phyloP scores from a whole-genome alignment of 1,140 invertebrate genomes.

The Hylaeus volcanicus region DNA sequence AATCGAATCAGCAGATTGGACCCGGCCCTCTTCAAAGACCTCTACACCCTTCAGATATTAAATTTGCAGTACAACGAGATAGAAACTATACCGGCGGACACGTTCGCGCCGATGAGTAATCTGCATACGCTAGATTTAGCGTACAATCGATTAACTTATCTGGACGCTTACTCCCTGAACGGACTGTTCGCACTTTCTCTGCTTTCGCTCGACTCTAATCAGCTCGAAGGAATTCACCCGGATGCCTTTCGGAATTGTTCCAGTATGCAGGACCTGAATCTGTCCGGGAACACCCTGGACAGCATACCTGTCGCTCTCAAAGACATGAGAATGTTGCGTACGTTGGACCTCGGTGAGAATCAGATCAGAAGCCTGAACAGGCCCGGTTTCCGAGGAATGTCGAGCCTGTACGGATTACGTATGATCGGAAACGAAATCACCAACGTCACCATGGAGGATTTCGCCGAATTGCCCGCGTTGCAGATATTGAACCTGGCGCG shows the following conservation, averaged over 20 bases:
- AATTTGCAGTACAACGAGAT: slow-evolving; percentile 90
- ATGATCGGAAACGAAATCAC: slow-evolving; percentile 91
- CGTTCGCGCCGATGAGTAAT: slow-evolving; percentile 90
- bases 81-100: slow-evolving; percentile 87
- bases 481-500: slow-evolving; percentile 91
- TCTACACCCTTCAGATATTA: slow-evolving; percentile 91
- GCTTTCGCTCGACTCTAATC: slow-evolving; percentile 89
- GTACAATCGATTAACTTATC: slow-evolving; percentile 87
- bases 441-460: slow-evolving; percentile 87
- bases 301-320: slow-evolving; percentile 87
- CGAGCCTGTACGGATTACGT: slow-evolving; percentile 87
- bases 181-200: slow-evolving; percentile 91
- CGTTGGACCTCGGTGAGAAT: slow-evolving; percentile 91
- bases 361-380: slow-evolving; percentile 88
- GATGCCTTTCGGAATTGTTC: slow-evolving; percentile 92
- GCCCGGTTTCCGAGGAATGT: slow-evolving; percentile 90
- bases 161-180: slow-evolving; percentile 89
- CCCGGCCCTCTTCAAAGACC: slow-evolving; percentile 89
- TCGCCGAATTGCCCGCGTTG: slow-evolving; percentile 86
- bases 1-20: slow-evolving; percentile 91
- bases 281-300: slow-evolving; percentile 89
- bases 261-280: slow-evolving; percentile 88
- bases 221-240: slow-evolving; percentile 86
- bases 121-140: slow-evolving; percentile 89
- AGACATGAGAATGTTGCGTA: slow-evolving; percentile 88